phyloP scores from a whole-genome alignment of 2,797 vertebrate genomes.

The Cygnus olor region DNA sequence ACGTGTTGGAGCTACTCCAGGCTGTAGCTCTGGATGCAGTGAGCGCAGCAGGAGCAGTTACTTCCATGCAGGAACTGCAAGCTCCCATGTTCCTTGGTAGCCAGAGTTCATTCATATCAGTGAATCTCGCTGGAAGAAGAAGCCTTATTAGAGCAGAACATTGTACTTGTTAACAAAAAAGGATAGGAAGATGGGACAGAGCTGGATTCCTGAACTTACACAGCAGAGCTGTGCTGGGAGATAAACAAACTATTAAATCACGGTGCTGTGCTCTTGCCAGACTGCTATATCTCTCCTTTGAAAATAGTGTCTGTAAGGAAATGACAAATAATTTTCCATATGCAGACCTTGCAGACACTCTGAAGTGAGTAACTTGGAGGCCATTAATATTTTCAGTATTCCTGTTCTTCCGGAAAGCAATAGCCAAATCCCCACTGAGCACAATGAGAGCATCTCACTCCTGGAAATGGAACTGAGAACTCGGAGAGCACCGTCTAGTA shows the following conservation, averaged over 20 bases:
- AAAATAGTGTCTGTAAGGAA: slow-evolving; percentile 44
- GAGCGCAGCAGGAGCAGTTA: not conserved
- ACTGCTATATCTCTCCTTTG: slow-evolving; percentile 38
- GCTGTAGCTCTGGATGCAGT: not conserved
- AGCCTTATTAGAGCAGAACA: slow-evolving; percentile 4
- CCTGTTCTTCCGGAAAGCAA: not conserved
- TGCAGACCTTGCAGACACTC: not conserved
- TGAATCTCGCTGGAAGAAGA: not conserved
- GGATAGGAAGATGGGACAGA: not conserved
- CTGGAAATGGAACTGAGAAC: not conserved
- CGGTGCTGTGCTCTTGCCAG: not conserved
- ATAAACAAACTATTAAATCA: slow-evolving; percentile 64
- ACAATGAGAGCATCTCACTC: not conserved
- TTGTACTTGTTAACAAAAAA: not conserved
- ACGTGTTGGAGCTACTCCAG: not conserved
- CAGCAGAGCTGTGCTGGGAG: slow-evolving; percentile 11
- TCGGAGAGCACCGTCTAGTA: not conserved
- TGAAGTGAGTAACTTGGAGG: slow-evolving; percentile 35
- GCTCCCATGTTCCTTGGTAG: not conserved
- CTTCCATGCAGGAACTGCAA: not conserved
- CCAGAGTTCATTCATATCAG: not conserved
- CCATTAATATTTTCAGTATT: not conserved
- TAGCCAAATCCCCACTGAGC: not conserved
- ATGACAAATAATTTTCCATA: slow-evolving; percentile 60
- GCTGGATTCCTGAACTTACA: not conserved